Evolutionary conservation across 2,888 invertebrate genomes (phyloP), one percentile per base, ranked within the genome.

Genomic region (Incurvaria masculella): DNA sequence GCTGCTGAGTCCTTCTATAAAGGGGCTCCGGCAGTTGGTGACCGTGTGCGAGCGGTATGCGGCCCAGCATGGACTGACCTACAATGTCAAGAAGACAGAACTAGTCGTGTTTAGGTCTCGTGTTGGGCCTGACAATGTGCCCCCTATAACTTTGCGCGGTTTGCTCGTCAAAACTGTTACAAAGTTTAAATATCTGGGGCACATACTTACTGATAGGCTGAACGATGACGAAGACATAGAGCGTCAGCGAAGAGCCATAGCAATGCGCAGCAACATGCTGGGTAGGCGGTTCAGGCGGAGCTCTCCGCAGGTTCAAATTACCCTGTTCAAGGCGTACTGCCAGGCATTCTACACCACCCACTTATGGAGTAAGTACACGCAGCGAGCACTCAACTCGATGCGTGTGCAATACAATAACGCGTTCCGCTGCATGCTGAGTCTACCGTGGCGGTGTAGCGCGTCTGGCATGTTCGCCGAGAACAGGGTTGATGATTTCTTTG

Each of bases 1-100:
- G 18, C 10, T 18, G 11, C n/a, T 41, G 48, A 51, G 55, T 23
- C 49, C 53, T 1, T 53, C 53, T 21, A 44, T 55, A 26, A 44
- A 8, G 17, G 20, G 20, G 4, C 41, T 4, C 10, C 6, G 41
- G 10, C 11, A 6, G 20, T 20, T 41, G 41, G 10, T 41, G 6
- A 6, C 14, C 20, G 21, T 21, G 5, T 42, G 42, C n/a, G 42
- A 42, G 18, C 20, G 21, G 2, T 42, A 17, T 41, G 41, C 41
- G 6, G 39, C 4, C 5, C 6, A 5, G 16, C 6, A 41, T n/a
- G 41, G 41, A 8, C 17, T 41, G 19, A 41, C 17, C 10, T 41
- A 41, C n/a, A 41, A 41, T 41, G 41, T 11, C 8, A 41, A 18
- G 5, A 41, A 41, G n/a, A 41, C 19, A 16, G 41, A 41, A 11